phyloP scores from a whole-genome alignment of 2,888 invertebrate genomes.

The Cosmorhoe ocellata region DNA sequence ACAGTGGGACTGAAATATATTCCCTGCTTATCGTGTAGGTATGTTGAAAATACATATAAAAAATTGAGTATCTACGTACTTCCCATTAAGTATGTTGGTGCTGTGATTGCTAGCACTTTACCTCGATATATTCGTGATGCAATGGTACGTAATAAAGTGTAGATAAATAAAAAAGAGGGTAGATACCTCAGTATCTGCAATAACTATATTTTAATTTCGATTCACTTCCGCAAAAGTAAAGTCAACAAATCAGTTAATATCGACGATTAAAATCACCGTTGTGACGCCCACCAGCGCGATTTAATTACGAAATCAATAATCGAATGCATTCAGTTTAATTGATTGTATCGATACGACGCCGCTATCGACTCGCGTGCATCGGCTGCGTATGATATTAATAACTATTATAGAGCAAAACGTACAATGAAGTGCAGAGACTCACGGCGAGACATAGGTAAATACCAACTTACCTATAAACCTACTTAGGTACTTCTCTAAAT shows the following conservation, averaged over 20 bases:
- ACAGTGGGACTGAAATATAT: constrained; percentile 26
- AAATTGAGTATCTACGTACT: background rate
- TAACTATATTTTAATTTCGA: too few relatives aligned
- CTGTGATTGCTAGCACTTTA: too few relatives aligned
- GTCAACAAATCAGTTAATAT: constrained; percentile 56
- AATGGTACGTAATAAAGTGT: too few relatives aligned
- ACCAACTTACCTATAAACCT: too few relatives aligned
- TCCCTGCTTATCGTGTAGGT: constrained; percentile 20
- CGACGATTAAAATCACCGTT: constrained; percentile 39
- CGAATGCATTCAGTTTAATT: constrained; percentile 68
- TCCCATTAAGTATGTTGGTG: too few relatives aligned
- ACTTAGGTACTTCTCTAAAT: too few relatives aligned
- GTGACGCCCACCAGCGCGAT: constrained; percentile 66
- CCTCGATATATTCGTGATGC: too few relatives aligned
- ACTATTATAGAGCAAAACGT: constrained; percentile 18
- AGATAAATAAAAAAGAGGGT: too few relatives aligned
- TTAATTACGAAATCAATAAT: constrained; percentile 81
- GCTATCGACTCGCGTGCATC: constrained; percentile 67
- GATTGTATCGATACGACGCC: constrained; percentile 67
- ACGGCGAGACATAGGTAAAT: background rate
- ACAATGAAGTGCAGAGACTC: constrained; percentile 8
- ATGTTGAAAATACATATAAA: constrained; percentile 6
- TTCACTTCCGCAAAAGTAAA: constrained; percentile 48
- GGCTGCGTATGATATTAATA: constrained; percentile 33
- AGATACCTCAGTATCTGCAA: too few relatives aligned